These are phyloP conservation scores for Chymomyza amoena DNA, from an alignment of 2,888 invertebrate species.

Conservation along the genomic window DNA sequence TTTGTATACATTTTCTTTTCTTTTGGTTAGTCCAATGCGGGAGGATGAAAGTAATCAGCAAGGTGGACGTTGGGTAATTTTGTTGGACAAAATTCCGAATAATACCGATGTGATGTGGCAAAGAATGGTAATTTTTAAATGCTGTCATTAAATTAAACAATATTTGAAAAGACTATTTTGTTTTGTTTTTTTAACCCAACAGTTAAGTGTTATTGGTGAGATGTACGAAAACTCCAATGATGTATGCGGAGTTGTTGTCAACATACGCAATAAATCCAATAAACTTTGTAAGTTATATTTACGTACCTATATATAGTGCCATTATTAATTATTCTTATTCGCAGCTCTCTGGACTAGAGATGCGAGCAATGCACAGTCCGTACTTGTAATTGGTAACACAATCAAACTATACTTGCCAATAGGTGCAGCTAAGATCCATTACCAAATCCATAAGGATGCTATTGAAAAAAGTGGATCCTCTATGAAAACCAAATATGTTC, in stretches of 20 bases:
- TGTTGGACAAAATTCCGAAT: constrained; percentile 84
- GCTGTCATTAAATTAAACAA: background rate
- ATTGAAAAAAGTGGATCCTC: constrained; percentile 87
- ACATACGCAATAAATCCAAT: constrained; percentile 92
- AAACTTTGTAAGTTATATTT: constrained; percentile 86
- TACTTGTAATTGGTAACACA: constrained; percentile 90
- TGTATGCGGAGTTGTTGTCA: constrained; percentile 97
- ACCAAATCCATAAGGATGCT: constrained; percentile 90
- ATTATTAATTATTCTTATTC: background rate
- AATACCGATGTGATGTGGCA: constrained; percentile 89
- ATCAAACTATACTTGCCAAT: constrained; percentile 88
- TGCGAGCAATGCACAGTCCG: constrained; percentile 85
- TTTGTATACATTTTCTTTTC: background rate
- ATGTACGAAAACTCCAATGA: constrained; percentile 94
- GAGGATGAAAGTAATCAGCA: constrained; percentile 89
- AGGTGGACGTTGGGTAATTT: constrained; percentile 90
- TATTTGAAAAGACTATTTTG: background rate
- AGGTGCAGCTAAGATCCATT: constrained; percentile 81
- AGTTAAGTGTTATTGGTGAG: constrained; percentile 90
- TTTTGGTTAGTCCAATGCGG: constrained; percentile 87
- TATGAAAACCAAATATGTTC: constrained; percentile 81
- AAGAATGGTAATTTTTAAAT: constrained; percentile 81
- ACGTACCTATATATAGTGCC: background rate
- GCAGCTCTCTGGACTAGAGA: no score
- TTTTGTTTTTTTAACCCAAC: constrained; percentile 1